Percentiles rank a stretch among this genome's conserved stretches.
phyloP scores from a whole-genome alignment of 1,140 invertebrate species.

The Aphidius ervi region DNA sequence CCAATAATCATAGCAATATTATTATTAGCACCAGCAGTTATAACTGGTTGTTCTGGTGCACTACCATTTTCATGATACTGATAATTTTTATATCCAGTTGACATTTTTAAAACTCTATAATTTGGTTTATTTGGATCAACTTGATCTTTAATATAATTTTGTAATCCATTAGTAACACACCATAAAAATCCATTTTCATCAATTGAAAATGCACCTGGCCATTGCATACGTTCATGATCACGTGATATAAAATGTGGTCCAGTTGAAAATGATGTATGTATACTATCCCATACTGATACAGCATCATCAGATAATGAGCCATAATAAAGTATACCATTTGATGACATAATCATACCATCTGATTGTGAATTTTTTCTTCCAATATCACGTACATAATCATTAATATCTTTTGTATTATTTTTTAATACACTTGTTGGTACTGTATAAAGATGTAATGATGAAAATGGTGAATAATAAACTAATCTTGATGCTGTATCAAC shows the following conservation, averaged over 20 bases:
- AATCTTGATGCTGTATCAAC: constrained; percentile 46
- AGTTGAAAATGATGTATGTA: constrained; percentile 39
- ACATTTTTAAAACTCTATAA: constrained; percentile 57
- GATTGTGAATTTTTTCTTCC: constrained; percentile 62
- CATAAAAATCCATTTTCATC: constrained; percentile 62
- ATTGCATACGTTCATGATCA: constrained; percentile 64
- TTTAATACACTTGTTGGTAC: constrained; percentile 57
- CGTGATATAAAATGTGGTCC: constrained; percentile 61
- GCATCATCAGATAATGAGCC: constrained; percentile 63
- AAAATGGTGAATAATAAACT: constrained; percentile 63
- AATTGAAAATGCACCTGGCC: constrained; percentile 68
- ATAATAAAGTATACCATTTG: constrained; percentile 61
- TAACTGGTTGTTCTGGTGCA: constrained; percentile 37
- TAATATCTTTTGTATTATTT: constrained; percentile 46
- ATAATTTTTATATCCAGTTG: constrained; percentile 60
- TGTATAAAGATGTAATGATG: constrained; percentile 61
- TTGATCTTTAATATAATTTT: constrained; percentile 58
- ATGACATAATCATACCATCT: constrained; percentile 68
- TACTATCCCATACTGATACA: constrained; percentile 64
- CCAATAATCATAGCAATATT: constrained; percentile 16
- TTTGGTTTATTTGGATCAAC: constrained; percentile 56
- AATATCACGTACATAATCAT: constrained; percentile 52
- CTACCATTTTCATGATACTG: constrained; percentile 53
- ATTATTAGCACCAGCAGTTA: constrained; percentile 38
- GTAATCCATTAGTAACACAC: constrained; percentile 63